phyloP scores from a whole-genome alignment of 2,888 invertebrate genomes.

The Diachrysia chrysitis region DNA sequence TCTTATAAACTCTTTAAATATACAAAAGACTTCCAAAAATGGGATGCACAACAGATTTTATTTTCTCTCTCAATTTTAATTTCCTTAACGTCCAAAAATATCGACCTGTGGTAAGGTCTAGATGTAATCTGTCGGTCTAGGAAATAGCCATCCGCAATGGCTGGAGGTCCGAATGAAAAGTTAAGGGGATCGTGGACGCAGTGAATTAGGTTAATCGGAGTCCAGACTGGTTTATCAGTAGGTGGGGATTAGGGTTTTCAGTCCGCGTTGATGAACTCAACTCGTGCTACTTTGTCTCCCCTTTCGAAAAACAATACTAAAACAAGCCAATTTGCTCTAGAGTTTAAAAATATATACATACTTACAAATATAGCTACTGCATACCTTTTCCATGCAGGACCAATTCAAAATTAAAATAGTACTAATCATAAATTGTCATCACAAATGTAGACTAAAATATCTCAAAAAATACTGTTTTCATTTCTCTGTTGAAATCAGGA shows the following conservation, averaged over 20 bases:
- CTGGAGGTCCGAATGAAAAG: conserved; percentile 2
- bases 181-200: not conserved
- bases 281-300: too few species aligned
- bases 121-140: conserved; percentile 31
- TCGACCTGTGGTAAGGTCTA: conserved; percentile 32
- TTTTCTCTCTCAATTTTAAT: conserved; percentile 50
- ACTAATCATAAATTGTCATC: too few species aligned
- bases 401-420: too few species aligned
- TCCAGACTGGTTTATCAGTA: not conserved
- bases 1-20: too few species aligned
- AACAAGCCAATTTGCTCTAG: too few species aligned
- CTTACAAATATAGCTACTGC: too few species aligned
- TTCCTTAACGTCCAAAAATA: conserved; percentile 45
- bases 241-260: not conserved
- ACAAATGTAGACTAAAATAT: too few species aligned
- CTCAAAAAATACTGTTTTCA: too few species aligned
- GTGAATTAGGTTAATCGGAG: not conserved
- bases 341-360: too few species aligned
- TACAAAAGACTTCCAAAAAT: conserved; percentile 12
- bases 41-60: conserved; percentile 22
- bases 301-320: too few species aligned
- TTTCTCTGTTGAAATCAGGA: too few species aligned
- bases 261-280: not conserved
- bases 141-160: conserved; percentile 34
- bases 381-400: too few species aligned